Evolutionary conservation across 2,888 invertebrate species (phyloP), one percentile per base, ranked within the genome.

Genomic region (Dorcus hopei): DNA sequence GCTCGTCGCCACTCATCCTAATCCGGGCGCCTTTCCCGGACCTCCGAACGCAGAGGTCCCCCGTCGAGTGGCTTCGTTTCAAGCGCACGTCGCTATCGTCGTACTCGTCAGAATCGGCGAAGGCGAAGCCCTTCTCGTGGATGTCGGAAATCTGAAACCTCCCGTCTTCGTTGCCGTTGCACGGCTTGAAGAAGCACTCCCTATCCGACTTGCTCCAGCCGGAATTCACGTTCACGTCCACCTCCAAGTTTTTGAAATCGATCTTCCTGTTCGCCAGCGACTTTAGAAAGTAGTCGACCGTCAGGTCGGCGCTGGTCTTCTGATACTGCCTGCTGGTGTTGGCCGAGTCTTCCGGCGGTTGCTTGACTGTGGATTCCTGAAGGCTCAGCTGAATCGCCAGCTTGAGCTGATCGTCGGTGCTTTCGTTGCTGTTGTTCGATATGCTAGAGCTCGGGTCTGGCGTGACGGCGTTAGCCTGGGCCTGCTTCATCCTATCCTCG

Each of bases 401-500:
- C 61, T 80, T 81, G 40, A 82, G 67, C 64, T 81, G 81, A 59
- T 81, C 80, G 59, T 81, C 81, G 19, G 74, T 73, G 52, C 74
- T 73, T 52, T 77, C 77, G 54, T 72, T 73, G 61, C 72, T 77
- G 59, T 75, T 74, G 57, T 74, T 78, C n/a, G 76, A 74, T 52
- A 76, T 72, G 59, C 77, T 78, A 2, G 76, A 77, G 54, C 77
- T 74, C 14, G 74, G 75, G 65, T 78, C 77, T 7, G 71, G 68
- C 9, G 66, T 69, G 38, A 66, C 64, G 9, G 65, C 64, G 49
- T 70, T 71, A n/a, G 71, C 73, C 63, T 74, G 80, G 40, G 72
- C 79, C 72, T 81, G 79, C 64, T 81, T 81, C 70, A 82, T 78
- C 64, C 81, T 76, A 68, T 87, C 87, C 72, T 85, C 83, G 49